These are phyloP conservation scores for Parascotia fuliginaria DNA, from an alignment of 2,888 invertebrate genomes.

Conservation along the genomic window DNA sequence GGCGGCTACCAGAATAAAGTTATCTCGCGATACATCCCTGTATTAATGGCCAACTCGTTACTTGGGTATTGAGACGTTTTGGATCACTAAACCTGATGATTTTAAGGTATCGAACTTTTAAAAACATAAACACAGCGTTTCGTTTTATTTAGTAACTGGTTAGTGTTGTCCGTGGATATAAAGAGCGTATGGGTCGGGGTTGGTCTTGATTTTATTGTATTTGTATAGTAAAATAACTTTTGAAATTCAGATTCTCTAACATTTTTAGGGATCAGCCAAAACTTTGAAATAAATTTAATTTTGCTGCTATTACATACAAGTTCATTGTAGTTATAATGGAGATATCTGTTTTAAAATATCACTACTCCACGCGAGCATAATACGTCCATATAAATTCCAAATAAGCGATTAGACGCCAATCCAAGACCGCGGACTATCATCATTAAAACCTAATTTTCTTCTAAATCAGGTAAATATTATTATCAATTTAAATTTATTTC, in stretches of 20 bases:
- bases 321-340: too few species aligned
- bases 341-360: too few species aligned
- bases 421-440: too few species aligned
- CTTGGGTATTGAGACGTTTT: constrained; percentile 83
- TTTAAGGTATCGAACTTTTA: constrained; percentile 67
- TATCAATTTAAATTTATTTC: too few species aligned
- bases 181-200: constrained; percentile 16
- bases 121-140: constrained; percentile 52
- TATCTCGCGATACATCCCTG: constrained; percentile 84
- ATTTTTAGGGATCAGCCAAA: neutral
- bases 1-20: constrained; percentile 86
- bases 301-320: too few species aligned
- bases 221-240: neutral
- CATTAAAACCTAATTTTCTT: too few species aligned
- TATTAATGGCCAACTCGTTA: constrained; percentile 85
- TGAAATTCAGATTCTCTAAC: constrained; percentile 2
- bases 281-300: too few species aligned
- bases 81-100: constrained; percentile 70
- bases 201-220: constrained; percentile 20
- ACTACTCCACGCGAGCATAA: too few species aligned
- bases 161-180: constrained; percentile 16
- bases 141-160: constrained; percentile 33
- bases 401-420: too few species aligned
- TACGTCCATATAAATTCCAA: too few species aligned
- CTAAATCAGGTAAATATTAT: too few species aligned